A percentile compares a stretch with the other conserved stretches of the same genome.
phyloP scores from a whole-genome alignment of 2,797 vertebrate species.

The Hybognathus amarus region DNA sequence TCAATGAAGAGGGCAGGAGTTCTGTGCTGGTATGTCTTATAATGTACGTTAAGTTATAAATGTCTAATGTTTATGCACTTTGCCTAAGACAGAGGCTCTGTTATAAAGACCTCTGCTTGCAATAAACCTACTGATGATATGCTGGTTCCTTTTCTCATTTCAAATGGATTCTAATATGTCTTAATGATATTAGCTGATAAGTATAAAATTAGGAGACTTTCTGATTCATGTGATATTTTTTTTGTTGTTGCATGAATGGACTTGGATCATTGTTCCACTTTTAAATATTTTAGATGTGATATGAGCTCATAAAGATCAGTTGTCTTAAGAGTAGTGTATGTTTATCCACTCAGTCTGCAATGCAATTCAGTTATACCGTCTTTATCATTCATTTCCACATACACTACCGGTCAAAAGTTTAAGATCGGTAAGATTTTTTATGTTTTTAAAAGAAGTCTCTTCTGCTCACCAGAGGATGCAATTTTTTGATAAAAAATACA shows the following conservation, averaged over 20 bases:
- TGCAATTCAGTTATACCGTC: no score
- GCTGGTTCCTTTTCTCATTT: background rate
- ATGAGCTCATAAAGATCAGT: background rate
- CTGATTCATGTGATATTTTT: background rate
- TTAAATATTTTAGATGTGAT: conserved; percentile 74
- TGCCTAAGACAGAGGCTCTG: conserved; percentile 44
- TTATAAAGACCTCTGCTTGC: conserved; percentile 57
- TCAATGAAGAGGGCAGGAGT: conserved; percentile 50
- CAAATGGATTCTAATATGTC: background rate
- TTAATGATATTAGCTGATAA: background rate
- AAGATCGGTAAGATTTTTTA: no score
- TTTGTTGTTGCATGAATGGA: background rate
- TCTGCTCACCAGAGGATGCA: no score
- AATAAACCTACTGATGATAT: conserved; percentile 54
- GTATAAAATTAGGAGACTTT: background rate
- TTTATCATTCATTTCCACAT: no score
- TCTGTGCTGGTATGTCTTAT: conserved; percentile 19
- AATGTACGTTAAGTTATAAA: conserved; percentile 41
- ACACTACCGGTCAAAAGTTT: no score
- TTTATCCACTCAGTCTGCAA: background rate
- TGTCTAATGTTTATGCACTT: conserved; percentile 53
- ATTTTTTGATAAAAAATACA: no score
- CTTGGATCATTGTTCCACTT: conserved; percentile 17
- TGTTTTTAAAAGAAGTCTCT: no score
- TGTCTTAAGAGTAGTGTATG: background rate